Evolutionary conservation across 2,888 invertebrate species (phyloP), one percentile per base, ranked within the genome.

Genomic region (Pristionchus fissidentatus): DNA sequence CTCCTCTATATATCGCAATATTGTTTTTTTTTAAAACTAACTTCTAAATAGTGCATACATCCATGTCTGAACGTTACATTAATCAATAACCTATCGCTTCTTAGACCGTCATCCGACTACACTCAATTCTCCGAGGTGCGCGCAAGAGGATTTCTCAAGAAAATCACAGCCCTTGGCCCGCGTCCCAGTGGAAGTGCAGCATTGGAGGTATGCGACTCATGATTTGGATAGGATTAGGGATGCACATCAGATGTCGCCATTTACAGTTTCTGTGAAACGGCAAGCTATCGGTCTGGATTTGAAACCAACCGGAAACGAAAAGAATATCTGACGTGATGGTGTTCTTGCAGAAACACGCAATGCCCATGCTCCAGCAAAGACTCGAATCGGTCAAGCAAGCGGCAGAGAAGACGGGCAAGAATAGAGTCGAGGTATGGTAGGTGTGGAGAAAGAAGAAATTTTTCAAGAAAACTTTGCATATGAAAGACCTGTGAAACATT

Each of bases 111-210:
- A 41, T 43, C 8, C 0, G 80, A 62, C 46, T 81, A 38, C 46
- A 13, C 22, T 19, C 26, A 73, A 26, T 89, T 90, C 84, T 86
- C 86, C 26, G 89, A 90, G 82, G 84, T 79, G 22, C 86, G 91
- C 10, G 91, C 91, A 15, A 85, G 91, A 8, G 79, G 83, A 0
- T 62, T 90, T 10, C 88, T 91, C 35, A 90, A 88, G 84, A 60
- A 87, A 43, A 78, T 92, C 13, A 85, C 89, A 0, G 87, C 85
- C 15, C 85, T 91, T 29, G 92, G 92, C 13, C 91, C 92, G 5
- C 81, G 92, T 29, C 89, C 90, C 10, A 90, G 90, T 87, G 92
- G 92, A 8, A 91, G 91, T 8, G 86, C 85, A 0, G 88, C 88
- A 29, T 86, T 89, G 19, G 92, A 92, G 84, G 90, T 89, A 32